phyloP scores from a whole-genome alignment of 1,140 invertebrate genomes.

The Stenopsyche tienmushanensis region DNA sequence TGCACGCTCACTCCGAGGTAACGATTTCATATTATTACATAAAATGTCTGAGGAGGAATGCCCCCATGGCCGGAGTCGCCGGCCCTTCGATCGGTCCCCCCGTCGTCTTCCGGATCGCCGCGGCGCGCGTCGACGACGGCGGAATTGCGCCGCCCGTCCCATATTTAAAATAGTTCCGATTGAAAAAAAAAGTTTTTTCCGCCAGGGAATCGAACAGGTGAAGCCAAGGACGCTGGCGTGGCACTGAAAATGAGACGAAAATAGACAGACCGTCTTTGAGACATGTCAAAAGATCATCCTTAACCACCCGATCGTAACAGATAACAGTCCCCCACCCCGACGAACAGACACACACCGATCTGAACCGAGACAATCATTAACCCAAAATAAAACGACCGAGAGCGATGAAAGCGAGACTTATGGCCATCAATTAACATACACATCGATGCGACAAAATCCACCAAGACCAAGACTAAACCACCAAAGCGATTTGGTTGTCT shows the following conservation, averaged over 20 bases:
- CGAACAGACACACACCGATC: neutral
- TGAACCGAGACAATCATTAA: too few species aligned
- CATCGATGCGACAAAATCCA: too few species aligned
- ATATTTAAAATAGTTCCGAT: neutral
- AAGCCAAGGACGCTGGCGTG: neutral
- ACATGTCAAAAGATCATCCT: neutral
- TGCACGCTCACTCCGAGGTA: neutral
- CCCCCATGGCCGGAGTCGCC: neutral
- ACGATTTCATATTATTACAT: neutral
- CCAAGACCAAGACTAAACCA: too few species aligned
- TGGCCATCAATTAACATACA: too few species aligned
- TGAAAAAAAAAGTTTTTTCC: conserved; percentile 7
- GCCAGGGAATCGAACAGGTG: conserved; percentile 5
- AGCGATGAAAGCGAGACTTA: too few species aligned
- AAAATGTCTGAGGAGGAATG: neutral
- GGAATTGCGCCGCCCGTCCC: too few species aligned
- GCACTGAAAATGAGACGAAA: neutral
- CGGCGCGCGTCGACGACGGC: neutral
- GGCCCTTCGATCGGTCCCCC: too few species aligned
- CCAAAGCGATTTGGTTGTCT: too few species aligned
- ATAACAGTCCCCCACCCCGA: too few species aligned
- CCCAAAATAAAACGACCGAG: too few species aligned
- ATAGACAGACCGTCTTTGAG: neutral
- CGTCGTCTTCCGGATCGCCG: too few species aligned
- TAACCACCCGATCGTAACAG: too few species aligned